Percentiles rank a stretch among this genome's conserved stretches.
Evolutionary conservation across 1,140 invertebrate genomes (phyloP).

Genomic region (Polyergus mexicanus): DNA sequence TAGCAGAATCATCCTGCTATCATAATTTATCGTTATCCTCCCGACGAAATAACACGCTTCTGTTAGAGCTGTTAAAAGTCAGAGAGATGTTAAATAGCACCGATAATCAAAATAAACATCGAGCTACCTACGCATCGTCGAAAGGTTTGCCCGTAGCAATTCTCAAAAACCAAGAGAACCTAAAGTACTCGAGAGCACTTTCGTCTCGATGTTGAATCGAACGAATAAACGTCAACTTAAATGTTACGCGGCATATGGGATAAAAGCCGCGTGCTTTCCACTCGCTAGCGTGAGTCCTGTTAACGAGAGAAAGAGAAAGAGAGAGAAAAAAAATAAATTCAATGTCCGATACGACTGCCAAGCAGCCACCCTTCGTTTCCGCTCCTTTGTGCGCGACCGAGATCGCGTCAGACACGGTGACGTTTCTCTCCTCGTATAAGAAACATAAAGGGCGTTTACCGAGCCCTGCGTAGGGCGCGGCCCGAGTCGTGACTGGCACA

Average conservation of each 20-base stretch:
- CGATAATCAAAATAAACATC: slow-evolving; percentile 20
- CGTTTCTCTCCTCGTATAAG: slow-evolving; percentile 43
- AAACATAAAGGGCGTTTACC: slow-evolving; percentile 51
- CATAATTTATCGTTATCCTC: neutral
- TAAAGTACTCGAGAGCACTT: slow-evolving; percentile 3
- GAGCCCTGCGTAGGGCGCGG: neutral
- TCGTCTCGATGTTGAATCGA: slow-evolving; percentile 9
- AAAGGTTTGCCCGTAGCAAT: slow-evolving; percentile 27
- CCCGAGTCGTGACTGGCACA: slow-evolving; percentile 29
- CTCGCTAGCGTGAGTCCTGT: neutral
- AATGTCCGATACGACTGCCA: slow-evolving; percentile 43
- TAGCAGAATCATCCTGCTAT: neutral
- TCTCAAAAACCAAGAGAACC: neutral
- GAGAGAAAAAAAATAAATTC: slow-evolving; percentile 62
- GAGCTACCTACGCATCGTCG: neutral
- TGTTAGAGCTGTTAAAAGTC: neutral
- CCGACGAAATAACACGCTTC: neutral
- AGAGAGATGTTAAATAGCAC: neutral
- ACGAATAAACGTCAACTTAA: slow-evolving; percentile 36
- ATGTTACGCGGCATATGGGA: neutral
- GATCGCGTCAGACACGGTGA: slow-evolving; percentile 48
- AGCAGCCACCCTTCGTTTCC: slow-evolving; percentile 65
- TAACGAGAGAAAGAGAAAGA: neutral
- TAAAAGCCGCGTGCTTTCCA: slow-evolving; percentile 53
- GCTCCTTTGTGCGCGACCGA: slow-evolving; percentile 30